A percentile compares a stretch with the other conserved stretches of the same genome.
phyloP scores from a whole-genome alignment of 2,888 invertebrate species.

The Dolichomitus sp. region DNA sequence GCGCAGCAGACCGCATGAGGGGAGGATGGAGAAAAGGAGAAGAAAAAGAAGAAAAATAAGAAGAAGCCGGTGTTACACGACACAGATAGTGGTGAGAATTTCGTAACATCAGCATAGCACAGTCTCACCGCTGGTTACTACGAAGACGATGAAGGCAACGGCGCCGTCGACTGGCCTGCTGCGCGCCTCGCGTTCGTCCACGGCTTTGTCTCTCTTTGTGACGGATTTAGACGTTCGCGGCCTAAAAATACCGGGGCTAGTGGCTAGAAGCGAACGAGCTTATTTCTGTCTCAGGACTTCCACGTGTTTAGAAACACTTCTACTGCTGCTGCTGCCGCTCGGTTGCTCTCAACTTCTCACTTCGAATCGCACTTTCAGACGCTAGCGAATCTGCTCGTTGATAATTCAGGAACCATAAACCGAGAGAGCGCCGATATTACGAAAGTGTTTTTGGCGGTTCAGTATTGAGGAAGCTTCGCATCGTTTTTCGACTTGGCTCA shows the following conservation, averaged over 20 bases:
- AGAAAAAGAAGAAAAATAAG: conserved; percentile 27
- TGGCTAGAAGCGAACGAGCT: conserved; percentile 76
- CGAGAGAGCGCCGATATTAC: not conserved
- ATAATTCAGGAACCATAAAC: not conserved
- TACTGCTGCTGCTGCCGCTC: not conserved
- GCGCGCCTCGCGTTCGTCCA: conserved; percentile 32
- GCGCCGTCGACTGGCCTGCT: conserved; percentile 25
- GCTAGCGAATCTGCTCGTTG: not conserved
- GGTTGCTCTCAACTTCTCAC: conserved; percentile 23
- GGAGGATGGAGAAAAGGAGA: conserved; percentile 1
- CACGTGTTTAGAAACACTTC: conserved; percentile 78
- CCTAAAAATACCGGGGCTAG: conserved; percentile 79
- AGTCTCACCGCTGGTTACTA: conserved; percentile 1
- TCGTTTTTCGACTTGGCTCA: not conserved
- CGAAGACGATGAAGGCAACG: conserved; percentile 21
- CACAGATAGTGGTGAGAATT: conserved; percentile 26
- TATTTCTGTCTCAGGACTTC: conserved; percentile 78
- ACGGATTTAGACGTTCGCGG: conserved; percentile 76
- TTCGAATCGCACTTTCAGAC: not conserved
- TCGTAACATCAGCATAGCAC: conserved; percentile 38
- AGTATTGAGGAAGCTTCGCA: not conserved
- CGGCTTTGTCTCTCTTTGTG: conserved; percentile 80
- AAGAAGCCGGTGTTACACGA: conserved; percentile 33
- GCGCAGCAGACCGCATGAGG: conserved; percentile 2
- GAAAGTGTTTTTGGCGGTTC: not conserved